phyloP scores from a whole-genome alignment of 2,888 invertebrate species.

The Andrena minutula region DNA sequence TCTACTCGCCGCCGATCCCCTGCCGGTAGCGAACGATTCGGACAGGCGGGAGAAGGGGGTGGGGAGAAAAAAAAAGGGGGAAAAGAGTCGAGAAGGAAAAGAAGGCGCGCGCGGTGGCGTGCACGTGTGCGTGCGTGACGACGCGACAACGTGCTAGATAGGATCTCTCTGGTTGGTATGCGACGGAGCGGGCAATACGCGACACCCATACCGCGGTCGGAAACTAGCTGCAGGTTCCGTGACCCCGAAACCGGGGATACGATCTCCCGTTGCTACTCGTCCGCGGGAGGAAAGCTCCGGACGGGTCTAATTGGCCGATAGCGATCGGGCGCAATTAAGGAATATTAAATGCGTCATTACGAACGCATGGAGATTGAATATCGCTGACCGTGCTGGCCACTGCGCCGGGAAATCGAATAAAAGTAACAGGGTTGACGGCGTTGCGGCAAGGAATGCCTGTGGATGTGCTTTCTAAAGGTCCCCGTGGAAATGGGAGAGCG shows the following conservation, averaged over 20 bases:
- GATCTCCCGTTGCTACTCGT: conserved; percentile 49
- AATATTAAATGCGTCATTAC: conserved; percentile 50
- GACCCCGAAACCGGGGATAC: conserved; percentile 73
- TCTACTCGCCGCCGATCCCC: conserved; percentile 51
- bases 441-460: background rate
- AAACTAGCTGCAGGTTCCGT: conserved; percentile 69
- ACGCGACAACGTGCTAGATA: conserved; percentile 68
- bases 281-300: conserved; percentile 32
- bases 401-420: conserved; percentile 38
- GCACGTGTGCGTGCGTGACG: conserved; percentile 63
- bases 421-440: background rate
- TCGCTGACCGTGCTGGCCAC: background rate
- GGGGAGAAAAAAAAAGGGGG: conserved; percentile 30
- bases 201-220: conserved; percentile 69
- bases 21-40: conserved; percentile 24
- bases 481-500: background rate
- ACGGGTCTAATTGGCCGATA: conserved; percentile 45
- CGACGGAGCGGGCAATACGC: conserved; percentile 71
- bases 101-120: conserved; percentile 46
- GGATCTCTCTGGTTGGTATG: conserved; percentile 75
- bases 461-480: conserved; percentile 17
- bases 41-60: conserved; percentile 11
- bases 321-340: conserved; percentile 29
- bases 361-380: no score
- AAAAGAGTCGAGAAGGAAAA: conserved; percentile 33